Conservation (phyloP, 2,797 vertebrate genomes). For the Anniella stebbinsi region DNA sequence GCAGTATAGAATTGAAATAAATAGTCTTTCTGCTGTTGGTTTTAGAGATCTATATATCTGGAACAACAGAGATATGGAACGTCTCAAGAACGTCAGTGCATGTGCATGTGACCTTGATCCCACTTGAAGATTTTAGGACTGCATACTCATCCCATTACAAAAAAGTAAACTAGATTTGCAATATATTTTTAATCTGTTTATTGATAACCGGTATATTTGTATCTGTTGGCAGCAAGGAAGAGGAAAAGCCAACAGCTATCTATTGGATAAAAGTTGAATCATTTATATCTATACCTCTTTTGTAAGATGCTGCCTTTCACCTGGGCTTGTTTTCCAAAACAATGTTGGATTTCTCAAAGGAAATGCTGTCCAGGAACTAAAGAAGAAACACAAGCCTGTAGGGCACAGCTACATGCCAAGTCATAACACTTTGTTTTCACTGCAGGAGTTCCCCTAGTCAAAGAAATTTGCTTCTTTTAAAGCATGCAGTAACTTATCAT, state of each 20-base stretch:
- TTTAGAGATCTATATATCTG: not conserved
- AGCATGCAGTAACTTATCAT: no score
- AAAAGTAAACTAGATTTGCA: not conserved
- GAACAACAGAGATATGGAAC: not conserved
- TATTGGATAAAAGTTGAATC: not conserved
- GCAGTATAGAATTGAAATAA: no score
- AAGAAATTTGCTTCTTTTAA: no score
- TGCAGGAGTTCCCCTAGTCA: no score
- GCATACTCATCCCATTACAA: not conserved
- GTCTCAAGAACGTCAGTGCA: not conserved
- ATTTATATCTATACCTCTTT: not conserved
- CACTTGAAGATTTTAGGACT: not conserved
- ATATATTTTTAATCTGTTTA: not conserved
- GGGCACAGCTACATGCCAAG: no score
- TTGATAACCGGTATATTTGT: not conserved
- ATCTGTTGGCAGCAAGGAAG: not conserved
- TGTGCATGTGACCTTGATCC: not conserved
- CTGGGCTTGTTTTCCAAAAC: not conserved
- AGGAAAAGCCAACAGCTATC: not conserved
- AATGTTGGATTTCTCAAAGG: not conserved
- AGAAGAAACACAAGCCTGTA: no score
- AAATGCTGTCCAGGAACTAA: no score
- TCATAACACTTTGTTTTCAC: no score
- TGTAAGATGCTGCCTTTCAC: not conserved
- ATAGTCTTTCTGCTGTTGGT: not conserved